Evolutionary conservation across 2,888 invertebrate species (phyloP).

Genomic region (Pollenia griseotomentosa): DNA sequence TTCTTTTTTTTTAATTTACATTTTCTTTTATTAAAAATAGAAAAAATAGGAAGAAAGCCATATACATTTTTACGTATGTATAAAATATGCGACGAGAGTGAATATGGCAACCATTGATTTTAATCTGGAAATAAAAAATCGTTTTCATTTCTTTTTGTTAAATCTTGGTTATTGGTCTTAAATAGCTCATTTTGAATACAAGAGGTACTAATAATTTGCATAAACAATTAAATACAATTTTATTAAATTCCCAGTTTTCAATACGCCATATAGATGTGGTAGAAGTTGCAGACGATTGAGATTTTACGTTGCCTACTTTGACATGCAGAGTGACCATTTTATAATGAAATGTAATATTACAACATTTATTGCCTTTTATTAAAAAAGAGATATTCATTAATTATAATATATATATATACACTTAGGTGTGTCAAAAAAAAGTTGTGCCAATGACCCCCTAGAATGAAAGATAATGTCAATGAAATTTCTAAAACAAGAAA

Average conservation of each 20-base stretch:
- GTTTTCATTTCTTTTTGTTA: constrained; percentile 27
- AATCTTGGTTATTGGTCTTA: constrained; percentile 6
- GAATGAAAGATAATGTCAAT: no score
- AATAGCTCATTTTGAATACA: constrained; percentile 67
- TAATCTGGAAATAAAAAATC: constrained; percentile 10
- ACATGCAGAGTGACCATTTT: neutral
- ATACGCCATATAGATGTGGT: constrained; percentile 29
- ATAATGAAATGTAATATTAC: constrained; percentile 20
- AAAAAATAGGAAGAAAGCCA: constrained; percentile 16
- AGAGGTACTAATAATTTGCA: constrained; percentile 63
- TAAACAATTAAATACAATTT: constrained; percentile 55
- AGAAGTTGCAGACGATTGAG: neutral
- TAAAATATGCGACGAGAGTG: neutral
- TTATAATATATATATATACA: no score
- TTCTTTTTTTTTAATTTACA: constrained; percentile 48
- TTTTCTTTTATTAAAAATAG: constrained; percentile 58
- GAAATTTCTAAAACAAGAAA: no score
- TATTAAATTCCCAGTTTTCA: constrained; percentile 44
- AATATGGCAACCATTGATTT: constrained; percentile 45
- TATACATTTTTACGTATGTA: neutral
- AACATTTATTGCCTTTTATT: constrained; percentile 33
- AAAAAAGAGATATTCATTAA: neutral
- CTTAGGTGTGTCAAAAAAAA: no score
- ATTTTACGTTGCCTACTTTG: constrained; percentile 30
- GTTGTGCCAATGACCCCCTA: no score